These are phyloP conservation scores for Phalanger gymnotis DNA, from an alignment of 2,797 vertebrate species.

Conservation along the genomic window DNA sequence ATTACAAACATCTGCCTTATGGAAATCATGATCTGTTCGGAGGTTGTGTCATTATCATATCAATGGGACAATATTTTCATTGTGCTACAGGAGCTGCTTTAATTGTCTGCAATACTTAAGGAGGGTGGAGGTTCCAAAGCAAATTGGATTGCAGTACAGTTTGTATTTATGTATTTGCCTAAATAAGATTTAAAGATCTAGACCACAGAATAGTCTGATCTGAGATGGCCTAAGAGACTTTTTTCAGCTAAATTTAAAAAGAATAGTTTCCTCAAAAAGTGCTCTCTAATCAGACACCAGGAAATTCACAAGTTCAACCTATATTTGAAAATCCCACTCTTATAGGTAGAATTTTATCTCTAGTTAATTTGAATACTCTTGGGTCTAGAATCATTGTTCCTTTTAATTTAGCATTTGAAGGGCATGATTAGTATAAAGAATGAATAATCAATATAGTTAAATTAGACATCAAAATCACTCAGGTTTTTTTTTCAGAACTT, in stretches of 20 bases:
- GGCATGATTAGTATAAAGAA: background rate
- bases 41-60: background rate
- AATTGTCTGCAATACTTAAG: background rate
- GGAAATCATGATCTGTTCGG: conserved; percentile 11
- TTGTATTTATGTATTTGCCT: background rate
- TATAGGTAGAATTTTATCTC: background rate
- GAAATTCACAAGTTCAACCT: background rate
- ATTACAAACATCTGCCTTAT: conserved; percentile 13
- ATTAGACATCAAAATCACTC: background rate
- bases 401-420: conserved; percentile 8
- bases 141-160: conserved; percentile 4
- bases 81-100: background rate
- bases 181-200: background rate
- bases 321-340: background rate
- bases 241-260: background rate
- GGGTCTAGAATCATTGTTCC: background rate
- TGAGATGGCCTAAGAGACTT: background rate
- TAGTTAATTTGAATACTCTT: background rate
- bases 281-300: background rate
- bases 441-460: background rate
- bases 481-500: background rate
- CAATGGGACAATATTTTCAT: background rate
- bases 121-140: background rate
- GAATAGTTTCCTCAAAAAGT: background rate
- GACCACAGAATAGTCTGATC: background rate